Evolutionary conservation across 2,888 invertebrate species (phyloP).

Genomic region (Onchidella celtica): DNA sequence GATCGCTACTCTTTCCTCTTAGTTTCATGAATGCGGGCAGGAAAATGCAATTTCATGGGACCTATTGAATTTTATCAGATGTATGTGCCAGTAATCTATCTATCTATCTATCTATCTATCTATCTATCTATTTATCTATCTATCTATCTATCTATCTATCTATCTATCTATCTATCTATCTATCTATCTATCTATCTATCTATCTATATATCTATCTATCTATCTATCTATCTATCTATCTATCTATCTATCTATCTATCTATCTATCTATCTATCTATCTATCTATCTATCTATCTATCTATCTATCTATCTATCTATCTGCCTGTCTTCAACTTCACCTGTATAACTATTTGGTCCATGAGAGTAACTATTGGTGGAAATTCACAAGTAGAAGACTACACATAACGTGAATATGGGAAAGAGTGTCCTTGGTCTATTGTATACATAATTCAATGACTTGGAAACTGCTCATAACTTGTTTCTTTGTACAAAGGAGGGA

Average conservation of each 20-base stretch:
- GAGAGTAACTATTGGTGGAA: too few relatives aligned
- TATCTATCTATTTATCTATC: too few relatives aligned
- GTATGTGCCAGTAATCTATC: neutral
- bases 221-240: constrained; percentile 36
- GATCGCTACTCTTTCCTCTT: neutral
- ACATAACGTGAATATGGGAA: too few relatives aligned
- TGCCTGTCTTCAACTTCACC: constrained; percentile 16
- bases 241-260: constrained; percentile 34
- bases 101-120: constrained; percentile 26
- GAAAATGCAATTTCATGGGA: neutral
- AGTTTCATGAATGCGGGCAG: neutral
- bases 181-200: constrained; percentile 42
- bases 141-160: too few relatives aligned
- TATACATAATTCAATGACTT: too few relatives aligned
- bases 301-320: constrained; percentile 32
- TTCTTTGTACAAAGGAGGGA: too few relatives aligned
- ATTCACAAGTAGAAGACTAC: too few relatives aligned
- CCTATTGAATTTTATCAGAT: neutral
- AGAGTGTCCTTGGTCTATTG: too few relatives aligned
- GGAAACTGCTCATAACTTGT: too few relatives aligned
- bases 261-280: constrained; percentile 31
- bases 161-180: constrained; percentile 42
- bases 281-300: constrained; percentile 24
- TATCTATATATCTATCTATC: too few relatives aligned
- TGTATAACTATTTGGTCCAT: neutral